Base-by-base conservation (phyloP, 2,888 invertebrate genomes). In the Chloromyia formosa region DNA sequence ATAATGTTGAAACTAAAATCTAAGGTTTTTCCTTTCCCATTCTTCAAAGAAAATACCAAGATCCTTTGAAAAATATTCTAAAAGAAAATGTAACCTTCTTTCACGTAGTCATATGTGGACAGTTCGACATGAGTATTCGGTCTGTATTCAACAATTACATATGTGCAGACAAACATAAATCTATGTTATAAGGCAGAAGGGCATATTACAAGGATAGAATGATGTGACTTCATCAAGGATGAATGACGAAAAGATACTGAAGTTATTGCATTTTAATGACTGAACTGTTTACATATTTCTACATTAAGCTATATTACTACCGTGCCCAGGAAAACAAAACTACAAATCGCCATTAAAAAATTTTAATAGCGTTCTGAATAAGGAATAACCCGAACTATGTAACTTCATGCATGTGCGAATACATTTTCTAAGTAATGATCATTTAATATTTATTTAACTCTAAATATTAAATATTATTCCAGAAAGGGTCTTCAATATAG, bases 401-500 rank as follows among this genome's bases (percentile, higher is more conserved):
- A 58, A 60, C 45, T 77, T 58, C 54, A 60, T 82, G 80, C 81
- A 81, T 82, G 83, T 83, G 83, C 82, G 83, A 83, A 83, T 83
- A 81, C 81, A 83, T 83, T 83, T 83, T 83, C 83, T 83, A 84
- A 84, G 84, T 84, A 84, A 84, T 81, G 81, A 80, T 84, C 84
- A 84, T 84, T 85, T 84, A 85, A 84, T 84, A 84, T 84, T 84
- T 84, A 84, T 85, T 81, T 82, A 84, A 83, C 84, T 84, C 84
- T 84, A 84, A 84, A 84, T 84, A 84, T 85, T 84, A 84, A 84
- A 84, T 85, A 85, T 85, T 85, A 85, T 85, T 83, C 82, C 82
- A 82, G 83, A 82, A 82, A 80, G 78, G 75, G 77, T 64, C 62
- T 66, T 35, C 54, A 45, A 69, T 69, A 54, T 23, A 61, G 3